phyloP scores from a whole-genome alignment of 2,888 invertebrate genomes.

The Gymnoscelis rufifasciata region DNA sequence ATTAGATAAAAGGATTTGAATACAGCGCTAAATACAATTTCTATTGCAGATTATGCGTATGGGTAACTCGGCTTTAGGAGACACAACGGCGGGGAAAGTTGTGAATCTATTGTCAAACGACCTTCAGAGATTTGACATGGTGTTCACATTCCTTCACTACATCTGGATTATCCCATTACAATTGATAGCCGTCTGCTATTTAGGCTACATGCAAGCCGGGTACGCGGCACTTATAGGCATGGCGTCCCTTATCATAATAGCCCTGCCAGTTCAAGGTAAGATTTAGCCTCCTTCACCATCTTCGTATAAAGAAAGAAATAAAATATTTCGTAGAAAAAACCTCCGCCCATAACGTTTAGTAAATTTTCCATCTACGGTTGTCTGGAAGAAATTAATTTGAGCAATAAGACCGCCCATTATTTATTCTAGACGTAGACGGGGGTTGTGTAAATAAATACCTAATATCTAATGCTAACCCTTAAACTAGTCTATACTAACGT shows the following conservation, averaged over 20 bases:
- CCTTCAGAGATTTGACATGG: slow-evolving; percentile 89
- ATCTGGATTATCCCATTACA: slow-evolving; percentile 88
- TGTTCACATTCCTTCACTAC: slow-evolving; percentile 86
- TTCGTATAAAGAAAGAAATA: no score
- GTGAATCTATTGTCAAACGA: slow-evolving; percentile 94
- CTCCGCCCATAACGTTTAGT: no score
- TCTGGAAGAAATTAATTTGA: no score
- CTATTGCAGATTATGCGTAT: slow-evolving; percentile 71
- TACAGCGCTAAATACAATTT: background rate
- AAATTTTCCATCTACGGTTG: no score
- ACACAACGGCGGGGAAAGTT: slow-evolving; percentile 92
- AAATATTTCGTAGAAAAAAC: no score
- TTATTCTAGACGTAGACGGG: no score
- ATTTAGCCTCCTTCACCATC: no score
- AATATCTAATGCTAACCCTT: no score
- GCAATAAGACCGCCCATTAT: no score
- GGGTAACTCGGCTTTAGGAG: slow-evolving; percentile 82
- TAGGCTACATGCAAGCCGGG: slow-evolving; percentile 84
- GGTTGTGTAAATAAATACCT: no score
- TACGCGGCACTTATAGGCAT: slow-evolving; percentile 84
- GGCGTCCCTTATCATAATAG: slow-evolving; percentile 80
- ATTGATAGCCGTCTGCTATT: slow-evolving; percentile 81
- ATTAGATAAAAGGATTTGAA: no score
- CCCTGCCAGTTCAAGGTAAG: slow-evolving; percentile 87
- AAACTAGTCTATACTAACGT: no score